Evolutionary conservation across 2,113 vertebrate species (phyloP).

Genomic region (Phasianus colchicus): DNA sequence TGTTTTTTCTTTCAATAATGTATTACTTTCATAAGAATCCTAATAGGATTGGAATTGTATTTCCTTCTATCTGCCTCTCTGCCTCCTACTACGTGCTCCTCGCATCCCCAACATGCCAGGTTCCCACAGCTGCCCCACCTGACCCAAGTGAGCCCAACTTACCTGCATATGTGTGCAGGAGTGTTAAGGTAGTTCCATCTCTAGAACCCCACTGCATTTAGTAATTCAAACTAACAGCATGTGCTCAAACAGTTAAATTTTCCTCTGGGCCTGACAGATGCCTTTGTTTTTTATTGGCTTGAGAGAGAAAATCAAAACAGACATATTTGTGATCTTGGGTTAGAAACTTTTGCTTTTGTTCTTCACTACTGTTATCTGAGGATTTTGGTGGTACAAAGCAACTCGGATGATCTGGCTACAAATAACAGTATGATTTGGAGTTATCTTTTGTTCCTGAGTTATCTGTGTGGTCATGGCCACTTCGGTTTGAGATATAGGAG

Average conservation of each 20-base stretch:
- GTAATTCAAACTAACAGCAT: neutral
- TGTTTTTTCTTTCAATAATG: neutral
- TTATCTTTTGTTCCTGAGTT: neutral
- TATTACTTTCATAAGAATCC: neutral
- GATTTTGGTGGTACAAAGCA: neutral
- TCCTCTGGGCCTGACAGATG: neutral
- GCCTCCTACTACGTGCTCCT: neutral
- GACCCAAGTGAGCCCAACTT: neutral
- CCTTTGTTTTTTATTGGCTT: neutral
- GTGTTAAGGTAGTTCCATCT: neutral
- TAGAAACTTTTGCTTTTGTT: neutral
- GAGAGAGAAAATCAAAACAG: neutral
- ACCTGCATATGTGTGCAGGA: neutral
- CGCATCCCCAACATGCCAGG: neutral
- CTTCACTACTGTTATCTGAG: neutral
- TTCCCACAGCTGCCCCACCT: neutral
- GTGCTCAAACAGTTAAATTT: neutral
- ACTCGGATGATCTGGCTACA: neutral
- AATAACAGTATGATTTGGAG: neutral
- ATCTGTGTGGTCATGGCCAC: neutral
- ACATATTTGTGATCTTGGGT: neutral
- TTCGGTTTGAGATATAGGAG: neutral
- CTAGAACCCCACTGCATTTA: neutral
- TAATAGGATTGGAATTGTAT: neutral
- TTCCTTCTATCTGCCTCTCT: neutral